Base-by-base conservation (phyloP, 2,888 invertebrate genomes). In the Cheilosia variabilis region DNA sequence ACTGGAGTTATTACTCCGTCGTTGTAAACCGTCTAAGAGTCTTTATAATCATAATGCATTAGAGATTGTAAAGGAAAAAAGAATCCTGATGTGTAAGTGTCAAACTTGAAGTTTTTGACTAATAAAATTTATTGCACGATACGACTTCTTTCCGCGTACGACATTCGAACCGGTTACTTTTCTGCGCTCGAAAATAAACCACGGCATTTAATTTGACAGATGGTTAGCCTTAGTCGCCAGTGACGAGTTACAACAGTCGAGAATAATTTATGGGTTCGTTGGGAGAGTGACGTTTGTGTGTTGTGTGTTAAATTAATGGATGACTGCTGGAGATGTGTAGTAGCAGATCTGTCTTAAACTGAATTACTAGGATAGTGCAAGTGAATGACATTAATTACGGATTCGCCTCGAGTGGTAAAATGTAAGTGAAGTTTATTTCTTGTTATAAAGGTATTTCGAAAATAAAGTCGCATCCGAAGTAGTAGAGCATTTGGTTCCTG, bases 241-340 rank as follows among this genome's bases (percentile, higher is more conserved):
- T 76, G 75, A 80, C 71, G 76, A 81, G 66, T 58, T 45, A 76
- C 45, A 80, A 66, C 53, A 53, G 55, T 57, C 63, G 45, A 19
- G 55, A 71, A 55, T 80, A 80, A 80, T 80, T 86, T 80, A 86
- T 80, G 62, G 63, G 66, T 62, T 76, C 43, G 66, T 22, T 66
- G 41, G 53, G 17, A 66, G 86, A 76, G 71, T 80, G 66, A 76
- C 80, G 76, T 72, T 76, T 86, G 86, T 72, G 76, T 71, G 76
- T 66, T 69, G 63, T 55, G 83, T 73, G 83, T 84, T 65, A 79
- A 84, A 84, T 84, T 75, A 84, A 84, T 84, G 75, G 73, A 84
- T 75, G 68, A 75, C 75, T 66, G 79, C 65, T 79, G 55, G 50
- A 63, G 68, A 58, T 73, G 58, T 75, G 83, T 65, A 58, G 77